Percentiles rank a stretch among this genome's conserved stretches.
Evolutionary conservation across 2,797 vertebrate genomes (phyloP).

Genomic region (Danionella dracula): DNA sequence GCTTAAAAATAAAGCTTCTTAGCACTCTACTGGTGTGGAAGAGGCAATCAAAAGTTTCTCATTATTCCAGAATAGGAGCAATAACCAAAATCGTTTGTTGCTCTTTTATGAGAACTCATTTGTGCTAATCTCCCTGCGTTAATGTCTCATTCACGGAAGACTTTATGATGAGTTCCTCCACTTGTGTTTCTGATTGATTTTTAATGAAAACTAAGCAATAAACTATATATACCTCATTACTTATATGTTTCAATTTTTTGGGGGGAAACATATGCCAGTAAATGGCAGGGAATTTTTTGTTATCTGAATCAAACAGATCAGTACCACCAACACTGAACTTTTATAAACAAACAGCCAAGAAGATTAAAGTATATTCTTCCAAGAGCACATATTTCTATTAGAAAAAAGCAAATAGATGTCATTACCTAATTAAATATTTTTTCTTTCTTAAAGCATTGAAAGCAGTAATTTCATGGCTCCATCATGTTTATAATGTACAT

Average conservation of each 20-base stretch:
- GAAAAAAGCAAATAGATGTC: too few species aligned
- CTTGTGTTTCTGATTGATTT: not conserved
- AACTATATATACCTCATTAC: too few species aligned
- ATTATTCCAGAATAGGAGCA: not conserved
- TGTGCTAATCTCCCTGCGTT: not conserved
- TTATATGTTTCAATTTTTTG: too few species aligned
- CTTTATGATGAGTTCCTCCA: not conserved
- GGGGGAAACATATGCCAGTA: not conserved
- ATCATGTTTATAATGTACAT: too few species aligned
- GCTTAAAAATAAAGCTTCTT: conserved; percentile 23
- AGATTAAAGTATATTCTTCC: not conserved
- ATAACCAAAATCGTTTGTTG: not conserved
- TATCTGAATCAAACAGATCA: conserved; percentile 15
- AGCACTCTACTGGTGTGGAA: conserved; percentile 11
- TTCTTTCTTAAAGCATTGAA: too few species aligned
- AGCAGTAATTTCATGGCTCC: too few species aligned
- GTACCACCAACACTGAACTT: conserved; percentile 17
- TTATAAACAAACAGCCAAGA: not conserved
- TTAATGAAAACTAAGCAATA: not conserved
- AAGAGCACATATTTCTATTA: too few species aligned
- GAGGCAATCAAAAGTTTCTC: conserved; percentile 22
- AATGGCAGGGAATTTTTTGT: not conserved
- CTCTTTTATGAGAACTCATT: conserved; percentile 8
- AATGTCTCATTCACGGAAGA: not conserved
- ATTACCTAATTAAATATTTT: too few species aligned